Base-by-base conservation (phyloP, 1,140 invertebrate genomes). In the Drosophila miranda region DNA sequence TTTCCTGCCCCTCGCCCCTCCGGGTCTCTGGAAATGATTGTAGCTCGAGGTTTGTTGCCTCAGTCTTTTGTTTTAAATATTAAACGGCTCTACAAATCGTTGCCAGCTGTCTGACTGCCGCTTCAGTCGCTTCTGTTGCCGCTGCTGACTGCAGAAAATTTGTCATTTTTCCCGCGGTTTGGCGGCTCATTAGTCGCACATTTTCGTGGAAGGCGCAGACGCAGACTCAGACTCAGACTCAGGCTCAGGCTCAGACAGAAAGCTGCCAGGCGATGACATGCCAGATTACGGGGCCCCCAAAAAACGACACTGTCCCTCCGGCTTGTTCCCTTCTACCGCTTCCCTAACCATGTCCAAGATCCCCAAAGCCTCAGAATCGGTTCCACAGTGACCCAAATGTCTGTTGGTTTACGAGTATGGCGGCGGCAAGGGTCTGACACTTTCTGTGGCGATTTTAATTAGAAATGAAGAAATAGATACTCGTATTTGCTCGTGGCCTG, bases 61-160 rank as follows among this genome's bases (percentile, higher is more conserved):
- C 38, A 83, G 81, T 81, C 82, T 86, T 86, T 87, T 86, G 81
- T 86, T 87, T 86, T 86, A 86, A 86, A 86, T 86, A 86, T 86
- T 87, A 86, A 86, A 87, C 73, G 68, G 77, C 52, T 63, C 80
- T 84, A 84, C 80, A 84, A 84, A 84, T 84, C 80, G 81, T 60
- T 86, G 80, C 61, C 70, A 70, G 59, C 58, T 53, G 75, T 30
- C 30, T 9, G 8, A 9, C 30, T 30, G 34, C 21, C 21, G 2
- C 7, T 11, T 28, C 21, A 30, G 49, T 34, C 34, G 34, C 16
- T 38, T 51, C 48, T 41, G 68, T 52, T 45, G 49, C 43, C 26
- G 28, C 44, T 26, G 28, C 44, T 34, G 48, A 68, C 62, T 69
- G 51, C 66, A 69, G 54, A 87, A 87, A 86, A 86, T 86, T 86